Evolutionary conservation across 2,797 vertebrate genomes (phyloP), one percentile per base, ranked within the genome.

Genomic region (Loriculus beryllinus): DNA sequence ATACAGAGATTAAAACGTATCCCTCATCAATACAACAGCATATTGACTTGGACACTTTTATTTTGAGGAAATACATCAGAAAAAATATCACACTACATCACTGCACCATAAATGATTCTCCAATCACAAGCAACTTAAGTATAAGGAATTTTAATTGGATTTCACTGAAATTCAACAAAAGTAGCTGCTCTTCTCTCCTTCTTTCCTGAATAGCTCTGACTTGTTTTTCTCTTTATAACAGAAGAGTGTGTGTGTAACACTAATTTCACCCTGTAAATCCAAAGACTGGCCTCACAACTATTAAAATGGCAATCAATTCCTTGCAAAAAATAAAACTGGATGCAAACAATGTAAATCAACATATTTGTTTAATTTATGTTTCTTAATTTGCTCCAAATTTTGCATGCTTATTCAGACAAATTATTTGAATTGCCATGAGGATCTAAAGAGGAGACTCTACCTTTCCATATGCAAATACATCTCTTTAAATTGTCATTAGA

Each of bases 271-370:
- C 85, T 1, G 1, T 37, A 93, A 92, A 82, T 64, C 81, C 20
- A 45, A 56, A 43, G 18, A 52, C 33, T 4, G 18, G 23, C 52
- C 69, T 37, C 62, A 43, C 23, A 39, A 39, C 26, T 70, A 62
- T 54, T 79, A 88, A 85, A 78, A n/a, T 4, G 28, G 60, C 49
- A 92, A 90, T 83, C 62, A 72, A 28, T 51, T 63, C 79, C 63
- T 84, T 51, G 40, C 47, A 70, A 70, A 74, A 82, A 49, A 42
- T 62, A 29, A 68, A 94, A 48, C 2, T 37, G 74, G 28, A 68
- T 81, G 48, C 40, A 77, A 74, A 78, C 68, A 85, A 78, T 47
- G 40, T 52, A 88, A 96, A 95, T 76, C 88, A 83, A 52, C 37
- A 4, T 35, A 77, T 59, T 83, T 79, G 40, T 37, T 81, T 63